Base-by-base conservation (phyloP, 1,140 invertebrate genomes). In the Rhyzopertha dominica region DNA sequence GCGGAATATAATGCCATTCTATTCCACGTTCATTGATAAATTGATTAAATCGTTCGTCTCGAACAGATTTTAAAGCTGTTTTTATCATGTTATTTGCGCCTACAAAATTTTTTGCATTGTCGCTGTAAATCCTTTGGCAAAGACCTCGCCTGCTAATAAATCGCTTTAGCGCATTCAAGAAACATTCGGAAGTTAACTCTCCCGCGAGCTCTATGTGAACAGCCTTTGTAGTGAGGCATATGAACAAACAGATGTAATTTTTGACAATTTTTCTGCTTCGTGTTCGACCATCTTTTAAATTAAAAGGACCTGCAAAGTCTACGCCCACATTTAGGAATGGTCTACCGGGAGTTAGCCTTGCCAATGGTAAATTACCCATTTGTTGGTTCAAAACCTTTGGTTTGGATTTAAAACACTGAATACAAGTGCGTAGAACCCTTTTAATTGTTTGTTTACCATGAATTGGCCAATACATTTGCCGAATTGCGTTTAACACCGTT, bases 191-290 rank as follows among this genome's bases (percentile, higher is more conserved):
- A 8, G 29, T 22, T n/a, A 69, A 23, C 40, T 65, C 54, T 0
- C 39, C 39, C 0, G 66, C 65, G 2, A 67, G 9, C 43, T 73
- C 66, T 12, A 73, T 26, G 43, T 71, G 70, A n/a, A 68, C 49
- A 1, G 63, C 66, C 36, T 59, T 59, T 3, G 68, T 69, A 0
- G 51, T 47, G 34, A 68, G 62, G 47, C 67, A 71, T 0, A 69
- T 49, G 47, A 72, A 71, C 9, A 48, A 19, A 5, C 29, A 25
- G 4, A 26, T 13, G 17, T 46, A 46, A 2, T 8, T 28, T 20
- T 46, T 46, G 13, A 40, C 22, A 10, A 12, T 23, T 4, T 13
- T 23, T 2, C 24, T 10, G 22, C 19, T 26, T 14, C 23, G 12
- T 4, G 5, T 12, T 26, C 29, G 25, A 10, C 22, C 12, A 4